Percentiles rank a stretch among this genome's conserved stretches.
phyloP scores from a whole-genome alignment of 2,888 invertebrate genomes.

The Punctoribates punctum region DNA sequence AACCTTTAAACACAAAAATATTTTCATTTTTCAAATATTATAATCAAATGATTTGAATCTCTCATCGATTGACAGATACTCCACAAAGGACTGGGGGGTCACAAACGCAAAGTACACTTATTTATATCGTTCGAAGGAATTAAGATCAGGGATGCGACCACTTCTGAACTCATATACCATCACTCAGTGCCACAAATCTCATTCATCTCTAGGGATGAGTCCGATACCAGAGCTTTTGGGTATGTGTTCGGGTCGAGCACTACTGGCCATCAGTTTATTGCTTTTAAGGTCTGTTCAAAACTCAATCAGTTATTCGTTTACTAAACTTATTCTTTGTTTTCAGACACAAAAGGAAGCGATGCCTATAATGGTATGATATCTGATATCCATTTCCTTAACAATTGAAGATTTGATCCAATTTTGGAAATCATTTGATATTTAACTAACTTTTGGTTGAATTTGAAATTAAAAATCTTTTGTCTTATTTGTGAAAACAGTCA shows the following conservation, averaged over 20 bases:
- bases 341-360: slow-evolving; percentile 42
- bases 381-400: neutral
- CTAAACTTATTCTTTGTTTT: neutral
- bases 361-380: slow-evolving; percentile 36
- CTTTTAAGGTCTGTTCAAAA: slow-evolving; percentile 33
- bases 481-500: neutral
- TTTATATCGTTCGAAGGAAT: slow-evolving; percentile 95
- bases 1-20: too few species aligned
- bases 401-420: too few species aligned
- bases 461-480: too few species aligned
- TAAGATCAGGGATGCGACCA: slow-evolving; percentile 87
- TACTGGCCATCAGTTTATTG: slow-evolving; percentile 72
- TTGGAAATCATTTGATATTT: too few species aligned
- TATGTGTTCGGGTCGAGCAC: slow-evolving; percentile 96
- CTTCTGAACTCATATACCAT: slow-evolving; percentile 89
- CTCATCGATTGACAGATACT: slow-evolving; percentile 20
- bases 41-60: too few species aligned
- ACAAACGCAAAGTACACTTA: slow-evolving; percentile 92
- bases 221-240: slow-evolving; percentile 94
- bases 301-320: neutral
- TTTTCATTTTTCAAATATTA: neutral
- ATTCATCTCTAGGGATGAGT: slow-evolving; percentile 97
- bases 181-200: slow-evolving; percentile 99
- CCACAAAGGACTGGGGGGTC: slow-evolving; percentile 70
- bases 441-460: too few species aligned